Evolutionary conservation across 2,888 invertebrate species (phyloP), one percentile per base, ranked within the genome.

Genomic region (Protodeltote pygarga): DNA sequence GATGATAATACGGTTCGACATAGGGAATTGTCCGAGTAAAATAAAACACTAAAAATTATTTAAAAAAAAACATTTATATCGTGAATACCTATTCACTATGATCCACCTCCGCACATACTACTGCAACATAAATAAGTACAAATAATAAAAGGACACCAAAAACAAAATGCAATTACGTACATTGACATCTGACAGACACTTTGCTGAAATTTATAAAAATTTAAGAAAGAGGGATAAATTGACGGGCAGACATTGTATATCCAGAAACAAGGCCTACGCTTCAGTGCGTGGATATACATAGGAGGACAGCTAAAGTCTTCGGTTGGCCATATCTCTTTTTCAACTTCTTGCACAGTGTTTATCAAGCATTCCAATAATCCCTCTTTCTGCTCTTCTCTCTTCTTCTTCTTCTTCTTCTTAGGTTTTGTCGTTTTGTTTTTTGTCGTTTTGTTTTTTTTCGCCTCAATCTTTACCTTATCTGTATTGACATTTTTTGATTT

Each of bases 141-240:
- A 19, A 51, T 33, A 35, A 79, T 32, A 16, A 79, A 21, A 45
- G 85, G 85, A 44, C 70, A 65, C 81, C 85, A 85, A 44, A 82
- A 54, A 48, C 76, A 75, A 8, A 69, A 10, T 2, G 78, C 59
- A 37, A 74, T 10, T 10, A 67, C 5, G 45, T 70, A 74, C 29
- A 66, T 44, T 3, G 69, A 16, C 8, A 50, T 14, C n/a, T 42
- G 44, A 38, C 63, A 52, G 24, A 62, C 5, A 13, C 23, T 69
- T 44, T 47, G 21, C 16, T 38, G 67, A 37, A 59, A 58, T 53
- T 59, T 70, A 25, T 46, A 51, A 16, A 35, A 58, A 16, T 31
- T 45, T 46, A 74, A 28, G 35, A 75, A 70, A 10, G 37, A 31
- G 1, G 75, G 75, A 45, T 82, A 81, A 2, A 67, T 10, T 3